Percentiles rank a stretch among this genome's conserved stretches.
These are phyloP conservation scores for Corythornis cristatus DNA, from an alignment of 2,113 vertebrate species.

Conservation along the genomic window DNA sequence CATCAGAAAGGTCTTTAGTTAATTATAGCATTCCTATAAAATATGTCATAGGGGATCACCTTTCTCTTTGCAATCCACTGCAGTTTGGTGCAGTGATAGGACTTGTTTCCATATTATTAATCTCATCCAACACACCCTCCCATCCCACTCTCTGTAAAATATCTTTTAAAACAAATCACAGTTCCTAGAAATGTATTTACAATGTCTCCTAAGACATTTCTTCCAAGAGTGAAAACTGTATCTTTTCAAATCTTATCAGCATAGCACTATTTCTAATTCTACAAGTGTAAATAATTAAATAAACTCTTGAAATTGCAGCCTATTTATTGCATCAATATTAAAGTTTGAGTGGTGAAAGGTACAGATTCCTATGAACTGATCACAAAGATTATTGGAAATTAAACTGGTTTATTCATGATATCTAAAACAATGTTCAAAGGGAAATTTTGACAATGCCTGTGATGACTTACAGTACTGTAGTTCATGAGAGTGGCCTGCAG, in stretches of 20 bases:
- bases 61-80: background rate
- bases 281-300: constrained; percentile 2
- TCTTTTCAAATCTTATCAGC: background rate
- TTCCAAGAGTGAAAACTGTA: background rate
- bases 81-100: constrained; percentile 4
- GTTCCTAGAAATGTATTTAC: constrained; percentile 28
- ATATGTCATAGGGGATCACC: background rate
- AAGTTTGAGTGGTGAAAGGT: background rate
- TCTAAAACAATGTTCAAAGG: background rate
- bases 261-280: background rate
- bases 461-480: background rate
- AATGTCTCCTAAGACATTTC: constrained; percentile 21
- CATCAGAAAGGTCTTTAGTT: background rate
- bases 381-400: background rate
- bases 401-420: background rate
- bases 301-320: background rate
- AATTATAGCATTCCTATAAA: background rate
- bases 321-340: background rate
- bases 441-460: background rate
- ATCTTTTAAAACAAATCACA: constrained; percentile 37
- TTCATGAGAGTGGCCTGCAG: background rate
- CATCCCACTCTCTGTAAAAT: constrained; percentile 17
- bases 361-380: background rate
- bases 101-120: constrained; percentile 30
- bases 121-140: background rate